Conservation (phyloP, 2,888 invertebrate genomes). For the Watsonalla binaria region DNA sequence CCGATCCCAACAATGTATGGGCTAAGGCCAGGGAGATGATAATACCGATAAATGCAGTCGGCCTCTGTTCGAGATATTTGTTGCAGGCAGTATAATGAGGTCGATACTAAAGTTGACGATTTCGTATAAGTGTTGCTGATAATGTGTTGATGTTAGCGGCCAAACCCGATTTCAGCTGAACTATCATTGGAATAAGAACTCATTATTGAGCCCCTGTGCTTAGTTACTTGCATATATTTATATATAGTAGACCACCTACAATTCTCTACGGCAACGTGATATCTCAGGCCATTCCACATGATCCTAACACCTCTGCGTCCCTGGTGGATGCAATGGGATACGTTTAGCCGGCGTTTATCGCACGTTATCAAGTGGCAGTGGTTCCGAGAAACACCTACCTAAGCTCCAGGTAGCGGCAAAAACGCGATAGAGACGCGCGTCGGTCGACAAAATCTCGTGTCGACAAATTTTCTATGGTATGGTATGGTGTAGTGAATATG, state of each 20-base stretch:
- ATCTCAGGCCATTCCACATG: neutral
- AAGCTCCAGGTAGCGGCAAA: constrained; percentile 41
- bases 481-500: constrained; percentile 7
- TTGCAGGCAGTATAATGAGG: no score
- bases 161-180: no score
- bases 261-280: neutral
- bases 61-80: no score
- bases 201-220: no score
- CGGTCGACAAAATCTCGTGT: constrained; percentile 12
- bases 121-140: no score
- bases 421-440: constrained; percentile 22
- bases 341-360: constrained; percentile 19
- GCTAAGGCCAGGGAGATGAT: no score
- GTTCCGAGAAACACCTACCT: constrained; percentile 67
- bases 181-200: no score
- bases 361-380: constrained; percentile 44
- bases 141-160: no score
- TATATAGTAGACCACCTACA: neutral
- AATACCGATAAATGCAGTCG: no score
- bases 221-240: neutral
- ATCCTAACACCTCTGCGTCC: constrained; percentile 8
- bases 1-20: no score
- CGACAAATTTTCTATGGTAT: constrained; percentile 14
- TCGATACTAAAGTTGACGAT: no score
- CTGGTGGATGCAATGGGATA: constrained; percentile 11